Base-by-base conservation (phyloP, 1,140 invertebrate genomes). In the Planococcus citri region DNA sequence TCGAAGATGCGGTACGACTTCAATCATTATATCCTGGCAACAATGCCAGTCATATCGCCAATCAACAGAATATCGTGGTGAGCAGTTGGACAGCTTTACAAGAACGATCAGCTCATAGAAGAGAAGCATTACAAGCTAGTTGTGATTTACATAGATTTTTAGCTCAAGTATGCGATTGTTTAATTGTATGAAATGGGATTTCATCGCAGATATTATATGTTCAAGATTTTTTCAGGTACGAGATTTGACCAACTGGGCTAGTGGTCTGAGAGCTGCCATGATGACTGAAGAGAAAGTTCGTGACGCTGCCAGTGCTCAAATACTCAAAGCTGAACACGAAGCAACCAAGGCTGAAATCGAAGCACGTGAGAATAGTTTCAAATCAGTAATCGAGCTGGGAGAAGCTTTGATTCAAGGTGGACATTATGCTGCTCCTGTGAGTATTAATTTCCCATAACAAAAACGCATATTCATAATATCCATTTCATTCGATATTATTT, bases 301-400 rank as follows among this genome's bases (percentile, higher is more conserved):
- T 22, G 92, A 93, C 78, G 90, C 92, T 0, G 88, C 88, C 0
- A 86, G 88, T 70, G 95, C 94, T 8, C 92, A 97, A 76, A 85
- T 87, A 8, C 80, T 97, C 14, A 91, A 92, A 76, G 86, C 87
- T 22, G 89, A 96, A 78, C 95, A 98, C 77, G 90, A 96, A 73
- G 87, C 92, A 51, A 80, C 97, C 22, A 91, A 92, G 76, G 90
- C 90, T 1, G 96, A 98, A 81, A 95, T 98, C 70, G 94, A 98
- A 78, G 92, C 95, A 0, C 79, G 95, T 25, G 92, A 97, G 78
- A 88, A 89, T 69, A 89, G 85, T 73, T 97, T 97, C 78, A 80
- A 86, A 27, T 82, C 83, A 22, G 87, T 94, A 0, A 85, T 92
- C 17, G 86, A 90, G 72, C 80, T 88, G 20, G 94, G 93, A 3